These are phyloP conservation scores for Erethizon dorsatum DNA, from an alignment of 2,797 vertebrate species.

Conservation along the genomic window DNA sequence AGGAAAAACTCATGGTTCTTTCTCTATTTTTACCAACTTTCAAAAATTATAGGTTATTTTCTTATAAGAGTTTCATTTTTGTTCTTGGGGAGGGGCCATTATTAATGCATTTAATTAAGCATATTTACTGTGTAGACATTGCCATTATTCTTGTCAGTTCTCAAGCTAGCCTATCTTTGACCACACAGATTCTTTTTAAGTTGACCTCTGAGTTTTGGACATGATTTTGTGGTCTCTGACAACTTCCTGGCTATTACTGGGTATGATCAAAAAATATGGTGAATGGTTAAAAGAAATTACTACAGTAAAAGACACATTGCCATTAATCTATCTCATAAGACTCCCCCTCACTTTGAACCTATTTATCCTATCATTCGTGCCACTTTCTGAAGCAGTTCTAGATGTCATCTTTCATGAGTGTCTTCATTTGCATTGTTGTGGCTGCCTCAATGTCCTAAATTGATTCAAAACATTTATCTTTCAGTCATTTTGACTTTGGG, in stretches of 20 bases:
- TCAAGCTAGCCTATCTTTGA: neutral
- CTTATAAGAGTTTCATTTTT: neutral
- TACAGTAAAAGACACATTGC: neutral
- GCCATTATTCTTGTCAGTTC: neutral
- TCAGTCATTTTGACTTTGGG: neutral
- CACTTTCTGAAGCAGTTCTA: neutral
- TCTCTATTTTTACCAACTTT: neutral
- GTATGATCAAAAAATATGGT: neutral
- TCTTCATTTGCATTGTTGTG: neutral
- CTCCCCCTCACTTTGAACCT: neutral
- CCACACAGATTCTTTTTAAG: neutral
- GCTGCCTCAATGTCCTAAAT: neutral
- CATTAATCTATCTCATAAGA: neutral
- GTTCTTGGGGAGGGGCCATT: neutral
- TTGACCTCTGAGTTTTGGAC: neutral
- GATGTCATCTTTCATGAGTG: neutral
- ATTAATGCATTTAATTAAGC: slow-evolving; percentile 6
- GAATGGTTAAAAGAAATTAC: neutral
- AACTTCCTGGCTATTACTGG: neutral
- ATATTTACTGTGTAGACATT: neutral
- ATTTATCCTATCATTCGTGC: neutral
- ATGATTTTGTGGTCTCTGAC: neutral
- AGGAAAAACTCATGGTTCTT: neutral
- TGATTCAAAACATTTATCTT: neutral
- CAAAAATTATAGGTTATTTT: slow-evolving; percentile 42